Evolutionary conservation across 2,797 vertebrate species (phyloP).

Genomic region (Gambelia wislizenii): DNA sequence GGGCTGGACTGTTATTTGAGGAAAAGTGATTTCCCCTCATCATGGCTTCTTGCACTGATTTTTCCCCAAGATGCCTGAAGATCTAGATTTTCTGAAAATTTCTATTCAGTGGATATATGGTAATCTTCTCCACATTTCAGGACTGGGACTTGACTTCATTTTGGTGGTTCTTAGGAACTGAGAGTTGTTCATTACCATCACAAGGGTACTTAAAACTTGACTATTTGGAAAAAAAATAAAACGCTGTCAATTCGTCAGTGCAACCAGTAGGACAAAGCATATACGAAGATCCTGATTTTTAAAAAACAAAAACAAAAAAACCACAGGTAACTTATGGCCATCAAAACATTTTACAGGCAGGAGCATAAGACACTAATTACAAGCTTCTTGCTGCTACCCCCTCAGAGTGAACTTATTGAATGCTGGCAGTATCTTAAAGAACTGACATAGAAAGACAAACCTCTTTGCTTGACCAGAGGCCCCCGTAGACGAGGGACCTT

Average conservation of each 20-base stretch:
- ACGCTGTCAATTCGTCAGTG: constrained; percentile 91
- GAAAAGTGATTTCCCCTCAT: constrained; percentile 85
- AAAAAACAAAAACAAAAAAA: too few species aligned
- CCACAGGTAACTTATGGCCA: constrained; percentile 86
- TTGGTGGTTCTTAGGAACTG: constrained; percentile 88
- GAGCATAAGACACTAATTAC: constrained; percentile 94
- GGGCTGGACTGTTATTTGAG: constrained; percentile 85
- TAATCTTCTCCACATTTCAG: constrained; percentile 95
- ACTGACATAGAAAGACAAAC: constrained; percentile 99
- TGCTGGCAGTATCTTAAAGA: constrained; percentile 99
- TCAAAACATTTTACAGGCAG: constrained; percentile 90
- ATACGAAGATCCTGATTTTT: constrained; percentile 83
- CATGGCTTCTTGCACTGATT: constrained; percentile 93
- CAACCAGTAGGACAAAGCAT: constrained; percentile 85
- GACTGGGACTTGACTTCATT: constrained; percentile 95
- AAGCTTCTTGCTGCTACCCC: constrained; percentile 98
- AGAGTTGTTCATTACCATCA: constrained; percentile 92
- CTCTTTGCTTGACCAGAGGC: constrained; percentile 99
- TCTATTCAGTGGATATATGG: constrained; percentile 94
- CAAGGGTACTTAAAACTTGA: constrained; percentile 90
- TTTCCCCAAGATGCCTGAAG: constrained; percentile 94
- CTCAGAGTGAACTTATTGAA: constrained; percentile 95
- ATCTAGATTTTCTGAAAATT: constrained; percentile 95
- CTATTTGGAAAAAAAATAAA: constrained; percentile 89
- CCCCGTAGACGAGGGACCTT: constrained; percentile 98